Evolutionary conservation across 2,888 invertebrate genomes (phyloP), one percentile per base, ranked within the genome.

Genomic region (Camponotus fellah): DNA sequence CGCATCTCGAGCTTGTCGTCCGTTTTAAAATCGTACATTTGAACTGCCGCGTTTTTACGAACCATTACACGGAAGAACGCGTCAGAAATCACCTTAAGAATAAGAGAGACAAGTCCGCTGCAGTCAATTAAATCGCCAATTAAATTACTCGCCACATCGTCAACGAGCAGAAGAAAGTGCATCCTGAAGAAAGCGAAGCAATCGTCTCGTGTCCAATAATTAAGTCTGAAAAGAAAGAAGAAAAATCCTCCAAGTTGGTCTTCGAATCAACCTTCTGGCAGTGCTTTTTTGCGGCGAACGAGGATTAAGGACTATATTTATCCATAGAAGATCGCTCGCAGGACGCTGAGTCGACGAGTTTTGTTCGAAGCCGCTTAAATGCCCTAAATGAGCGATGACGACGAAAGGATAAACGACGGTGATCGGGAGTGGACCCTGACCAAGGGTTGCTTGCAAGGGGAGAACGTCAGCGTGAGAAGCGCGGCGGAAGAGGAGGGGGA

Each of bases 321-420:
- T 34, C 3, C 21, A 17, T 32, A 17, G 49, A 66, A 17, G n/a
- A 37, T 21, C 34, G 32, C 71, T 43, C 49, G 43, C 14, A 12
- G n/a, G 49, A 75, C 81, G 62, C 26, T 21, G 64, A 64, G 64
- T 75, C 75, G 26, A 26, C 21, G 17, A 53, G 2, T 53, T 64
- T 26, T 26, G 26, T 26, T 65, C 2, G 79, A 82, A 82, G 77
- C 87, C 82, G 91, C 85, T 56, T 84, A 84, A 89, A 92, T 92
- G 92, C 87, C 90, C 92, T 94, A 94, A 94, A 94, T 94, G 94
- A 94, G 93, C 94, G 93, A 94, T 94, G 94, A 90, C 88, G 93
- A 92, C 90, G 92, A 91, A 90, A 92, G 91, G 88, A 90, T 93
- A 88, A 94, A 90, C 85, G 93, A 89, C 86, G 91, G 92, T 88